phyloP scores from a whole-genome alignment of 64 coral and sea anemone genomes.

The Catalaphyllia jardinei region DNA sequence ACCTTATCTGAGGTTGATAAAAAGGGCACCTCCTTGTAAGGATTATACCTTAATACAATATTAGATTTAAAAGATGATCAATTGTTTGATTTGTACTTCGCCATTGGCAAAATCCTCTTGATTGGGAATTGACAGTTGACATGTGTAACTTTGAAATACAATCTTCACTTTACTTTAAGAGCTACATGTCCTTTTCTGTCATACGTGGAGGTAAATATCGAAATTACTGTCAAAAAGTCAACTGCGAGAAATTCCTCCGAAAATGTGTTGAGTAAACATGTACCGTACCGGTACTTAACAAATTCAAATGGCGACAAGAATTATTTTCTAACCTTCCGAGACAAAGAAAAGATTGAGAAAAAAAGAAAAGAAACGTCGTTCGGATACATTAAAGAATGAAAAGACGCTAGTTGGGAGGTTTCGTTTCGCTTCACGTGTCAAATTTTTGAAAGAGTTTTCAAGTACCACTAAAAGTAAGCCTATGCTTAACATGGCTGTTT shows the following conservation, averaged over 20 bases:
- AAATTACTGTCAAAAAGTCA: background rate
- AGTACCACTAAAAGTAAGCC: background rate
- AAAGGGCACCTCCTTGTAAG: background rate
- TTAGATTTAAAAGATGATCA: conserved; percentile 7
- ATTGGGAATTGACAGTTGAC: background rate
- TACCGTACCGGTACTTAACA: too few species aligned
- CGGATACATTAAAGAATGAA: background rate
- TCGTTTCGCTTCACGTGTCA: conserved; percentile 20
- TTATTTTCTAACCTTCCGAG: too few species aligned
- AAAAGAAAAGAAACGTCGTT: background rate
- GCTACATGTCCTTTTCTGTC: too few species aligned
- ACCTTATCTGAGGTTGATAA: background rate
- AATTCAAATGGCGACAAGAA: background rate
- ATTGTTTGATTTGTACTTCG: background rate
- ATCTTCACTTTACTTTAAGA: too few species aligned
- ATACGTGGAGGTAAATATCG: background rate
- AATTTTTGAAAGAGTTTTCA: background rate
- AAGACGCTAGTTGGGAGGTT: background rate
- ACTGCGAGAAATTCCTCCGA: background rate
- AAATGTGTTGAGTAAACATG: background rate
- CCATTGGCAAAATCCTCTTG: background rate
- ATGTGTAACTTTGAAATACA: too few species aligned
- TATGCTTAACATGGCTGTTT: background rate
- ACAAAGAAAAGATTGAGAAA: background rate
- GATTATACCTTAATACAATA: conserved; percentile 22